Conservation (phyloP, 2,888 invertebrate genomes). For the Syrista parreyssii region DNA sequence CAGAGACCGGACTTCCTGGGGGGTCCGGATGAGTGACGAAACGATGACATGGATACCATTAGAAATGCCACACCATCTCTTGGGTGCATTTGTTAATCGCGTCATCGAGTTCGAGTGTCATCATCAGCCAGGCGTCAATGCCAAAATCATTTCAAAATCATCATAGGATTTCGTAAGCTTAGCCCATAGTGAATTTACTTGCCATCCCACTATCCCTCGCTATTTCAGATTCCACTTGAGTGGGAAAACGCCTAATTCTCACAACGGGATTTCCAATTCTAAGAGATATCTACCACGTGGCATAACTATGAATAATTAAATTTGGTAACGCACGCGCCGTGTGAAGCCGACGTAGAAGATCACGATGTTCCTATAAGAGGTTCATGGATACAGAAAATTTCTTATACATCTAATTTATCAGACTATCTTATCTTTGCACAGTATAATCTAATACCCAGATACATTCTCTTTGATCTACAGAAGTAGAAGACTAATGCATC, state of each 20-base stretch:
- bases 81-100: constrained; percentile 1
- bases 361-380: background rate
- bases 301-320: background rate
- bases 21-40: no score
- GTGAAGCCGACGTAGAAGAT: background rate
- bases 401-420: background rate
- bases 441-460: background rate
- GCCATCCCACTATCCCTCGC: background rate
- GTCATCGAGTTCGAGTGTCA: constrained; percentile 32
- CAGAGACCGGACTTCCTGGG: no score
- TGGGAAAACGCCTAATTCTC: background rate
- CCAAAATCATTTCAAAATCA: constrained; percentile 52
- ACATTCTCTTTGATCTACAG: background rate
- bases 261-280: background rate
- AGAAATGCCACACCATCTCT: no score
- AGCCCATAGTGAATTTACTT: background rate
- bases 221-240: background rate
- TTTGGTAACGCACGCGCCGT: background rate
- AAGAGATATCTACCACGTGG: background rate
- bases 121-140: constrained; percentile 40
- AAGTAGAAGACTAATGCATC: constrained; percentile 13
- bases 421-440: background rate
- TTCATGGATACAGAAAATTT: background rate
- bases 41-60: no score
- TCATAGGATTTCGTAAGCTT: background rate